These are phyloP conservation scores for Aphelocoma californica DNA, from an alignment of 2,797 vertebrate species.

Conservation along the genomic window DNA sequence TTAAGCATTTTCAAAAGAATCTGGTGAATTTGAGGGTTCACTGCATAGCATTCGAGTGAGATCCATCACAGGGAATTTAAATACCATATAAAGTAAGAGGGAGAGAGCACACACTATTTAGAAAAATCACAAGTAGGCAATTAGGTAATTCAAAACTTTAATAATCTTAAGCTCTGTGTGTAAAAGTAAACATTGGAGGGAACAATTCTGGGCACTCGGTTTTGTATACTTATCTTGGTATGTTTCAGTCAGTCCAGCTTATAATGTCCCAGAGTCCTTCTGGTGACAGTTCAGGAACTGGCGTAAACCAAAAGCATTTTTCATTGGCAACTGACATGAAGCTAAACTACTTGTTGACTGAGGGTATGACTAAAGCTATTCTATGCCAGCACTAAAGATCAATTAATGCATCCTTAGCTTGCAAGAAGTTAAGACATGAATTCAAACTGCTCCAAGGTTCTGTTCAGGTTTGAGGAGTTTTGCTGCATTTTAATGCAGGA, in stretches of 20 bases:
- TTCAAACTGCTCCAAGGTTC: neutral
- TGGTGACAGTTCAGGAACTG: neutral
- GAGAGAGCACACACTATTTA: neutral
- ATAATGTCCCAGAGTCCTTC: neutral
- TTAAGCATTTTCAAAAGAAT: neutral
- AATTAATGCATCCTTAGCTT: neutral
- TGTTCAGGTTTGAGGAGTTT: neutral
- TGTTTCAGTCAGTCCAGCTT: neutral
- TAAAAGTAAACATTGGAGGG: neutral
- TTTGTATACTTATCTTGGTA: neutral
- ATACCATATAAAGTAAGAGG: neutral
- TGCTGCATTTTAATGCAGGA: neutral
- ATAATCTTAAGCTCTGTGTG: neutral
- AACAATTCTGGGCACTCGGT: neutral
- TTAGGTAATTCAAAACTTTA: neutral
- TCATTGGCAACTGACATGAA: neutral
- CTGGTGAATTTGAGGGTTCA: neutral
- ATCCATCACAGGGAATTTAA: neutral
- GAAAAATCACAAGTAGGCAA: neutral
- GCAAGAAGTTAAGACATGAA: neutral
- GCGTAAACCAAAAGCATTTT: neutral
- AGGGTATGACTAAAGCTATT: neutral
- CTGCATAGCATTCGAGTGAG: neutral
- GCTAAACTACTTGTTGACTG: neutral
- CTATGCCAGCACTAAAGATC: neutral